Percentiles rank a stretch among this genome's conserved stretches.
These are phyloP conservation scores for Carposina sasakii DNA, from an alignment of 1,140 invertebrate species.

Conservation along the genomic window DNA sequence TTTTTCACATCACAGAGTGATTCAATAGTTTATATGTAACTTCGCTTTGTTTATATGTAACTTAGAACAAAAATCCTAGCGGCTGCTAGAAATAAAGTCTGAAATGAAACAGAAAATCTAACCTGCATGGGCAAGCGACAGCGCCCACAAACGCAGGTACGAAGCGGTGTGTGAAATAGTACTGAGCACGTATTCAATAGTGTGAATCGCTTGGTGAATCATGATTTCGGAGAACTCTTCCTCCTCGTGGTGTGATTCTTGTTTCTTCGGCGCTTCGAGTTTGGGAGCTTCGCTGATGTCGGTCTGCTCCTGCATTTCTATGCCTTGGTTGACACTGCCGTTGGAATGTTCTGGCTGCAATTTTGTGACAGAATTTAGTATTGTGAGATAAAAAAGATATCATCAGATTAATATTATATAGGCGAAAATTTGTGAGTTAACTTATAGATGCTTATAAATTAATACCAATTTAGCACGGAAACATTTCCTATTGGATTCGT, in stretches of 20 bases:
- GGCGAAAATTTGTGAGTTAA: too few relatives aligned
- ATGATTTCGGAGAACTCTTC: slow-evolving; percentile 90
- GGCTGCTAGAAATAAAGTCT: not conserved
- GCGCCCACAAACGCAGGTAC: slow-evolving; percentile 96
- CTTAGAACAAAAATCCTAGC: too few relatives aligned
- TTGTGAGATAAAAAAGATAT: too few relatives aligned
- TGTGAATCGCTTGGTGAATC: slow-evolving; percentile 95
- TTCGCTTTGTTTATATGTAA: too few relatives aligned
- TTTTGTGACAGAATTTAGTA: too few relatives aligned
- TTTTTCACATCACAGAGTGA: too few relatives aligned
- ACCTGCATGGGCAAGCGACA: slow-evolving; percentile 96
- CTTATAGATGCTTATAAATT: too few relatives aligned
- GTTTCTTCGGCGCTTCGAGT: slow-evolving; percentile 32
- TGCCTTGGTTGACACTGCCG: slow-evolving; percentile 77
- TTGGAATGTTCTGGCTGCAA: slow-evolving; percentile 71
- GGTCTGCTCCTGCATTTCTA: slow-evolving; percentile 73
- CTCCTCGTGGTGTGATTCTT: slow-evolving; percentile 71
- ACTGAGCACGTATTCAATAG: slow-evolving; percentile 96
- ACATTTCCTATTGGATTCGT: too few relatives aligned
- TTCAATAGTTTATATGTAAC: too few relatives aligned
- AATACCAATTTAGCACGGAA: too few relatives aligned
- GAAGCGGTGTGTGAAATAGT: slow-evolving; percentile 97
- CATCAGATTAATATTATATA: too few relatives aligned
- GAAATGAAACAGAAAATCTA: slow-evolving; percentile 54
- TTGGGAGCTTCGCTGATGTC: slow-evolving; percentile 60